These are phyloP conservation scores for Aix galericulata DNA, from an alignment of 2,113 vertebrate genomes.

Conservation along the genomic window DNA sequence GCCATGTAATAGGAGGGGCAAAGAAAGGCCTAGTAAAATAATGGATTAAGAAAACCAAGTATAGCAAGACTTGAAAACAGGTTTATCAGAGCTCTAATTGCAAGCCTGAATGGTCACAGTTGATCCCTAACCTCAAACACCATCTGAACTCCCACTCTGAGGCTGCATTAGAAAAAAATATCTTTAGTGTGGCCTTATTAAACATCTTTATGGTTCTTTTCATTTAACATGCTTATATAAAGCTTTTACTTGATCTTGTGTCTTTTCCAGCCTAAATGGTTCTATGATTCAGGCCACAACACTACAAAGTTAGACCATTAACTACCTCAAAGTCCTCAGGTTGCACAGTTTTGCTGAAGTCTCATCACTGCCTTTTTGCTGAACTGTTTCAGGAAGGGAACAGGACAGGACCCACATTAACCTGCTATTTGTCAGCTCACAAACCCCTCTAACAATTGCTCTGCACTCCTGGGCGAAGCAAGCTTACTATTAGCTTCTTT, in stretches of 20 bases:
- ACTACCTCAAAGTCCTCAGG: background rate
- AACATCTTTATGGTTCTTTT: conserved; percentile 27
- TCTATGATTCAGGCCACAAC: no score
- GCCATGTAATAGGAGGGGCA: background rate
- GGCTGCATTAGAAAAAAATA: background rate
- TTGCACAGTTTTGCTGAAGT: background rate
- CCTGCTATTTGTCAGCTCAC: background rate
- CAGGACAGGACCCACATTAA: background rate
- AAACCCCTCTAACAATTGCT: background rate
- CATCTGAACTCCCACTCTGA: background rate
- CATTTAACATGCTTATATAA: background rate
- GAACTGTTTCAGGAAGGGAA: background rate
- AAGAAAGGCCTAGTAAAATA: background rate
- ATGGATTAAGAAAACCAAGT: conserved; percentile 42
- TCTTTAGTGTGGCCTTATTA: background rate
- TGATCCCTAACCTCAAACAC: conserved; percentile 29
- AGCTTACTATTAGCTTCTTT: background rate
- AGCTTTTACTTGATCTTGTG: background rate
- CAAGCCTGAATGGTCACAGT: conserved; percentile 21
- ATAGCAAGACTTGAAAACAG: conserved; percentile 8
- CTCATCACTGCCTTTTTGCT: background rate
- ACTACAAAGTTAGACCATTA: background rate
- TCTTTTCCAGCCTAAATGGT: no score
- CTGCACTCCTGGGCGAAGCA: background rate
- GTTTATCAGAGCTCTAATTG: conserved; percentile 58